Evolutionary conservation across 1,140 invertebrate species (phyloP).

Genomic region (Saccostrea cuccullata): DNA sequence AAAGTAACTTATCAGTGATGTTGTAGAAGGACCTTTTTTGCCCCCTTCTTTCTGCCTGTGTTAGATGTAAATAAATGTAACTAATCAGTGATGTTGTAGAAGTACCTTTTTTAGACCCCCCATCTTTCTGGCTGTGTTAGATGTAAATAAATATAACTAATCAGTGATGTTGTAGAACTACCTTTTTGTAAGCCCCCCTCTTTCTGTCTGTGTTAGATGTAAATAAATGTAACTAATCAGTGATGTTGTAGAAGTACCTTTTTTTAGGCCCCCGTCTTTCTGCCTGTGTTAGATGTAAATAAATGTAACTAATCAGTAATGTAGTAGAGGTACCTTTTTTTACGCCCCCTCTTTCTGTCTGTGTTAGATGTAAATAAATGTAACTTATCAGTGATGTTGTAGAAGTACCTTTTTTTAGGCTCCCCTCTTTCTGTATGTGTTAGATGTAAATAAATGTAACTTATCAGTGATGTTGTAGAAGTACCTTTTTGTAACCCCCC

Average conservation of each 20-base stretch:
- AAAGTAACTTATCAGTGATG: not conserved
- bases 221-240: too few species aligned
- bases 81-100: too few species aligned
- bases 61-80: not conserved
- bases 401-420: constrained; percentile 22
- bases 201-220: too few species aligned
- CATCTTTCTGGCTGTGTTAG: too few species aligned
- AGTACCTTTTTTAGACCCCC: too few species aligned
- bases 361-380: constrained; percentile 15
- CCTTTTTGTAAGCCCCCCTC: too few species aligned
- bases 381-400: not conserved
- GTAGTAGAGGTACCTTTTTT: constrained; percentile 36
- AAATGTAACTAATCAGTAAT: too few species aligned
- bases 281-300: too few species aligned
- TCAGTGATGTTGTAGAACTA: too few species aligned
- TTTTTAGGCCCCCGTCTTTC: not conserved
- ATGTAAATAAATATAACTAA: too few species aligned
- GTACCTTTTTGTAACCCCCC: not conserved
- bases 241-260: constrained; percentile 39
- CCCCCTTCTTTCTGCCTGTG: constrained; percentile 45
- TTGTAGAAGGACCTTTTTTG: constrained; percentile 35
- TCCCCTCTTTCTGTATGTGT: constrained; percentile 44
- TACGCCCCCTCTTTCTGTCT: constrained; percentile 46
- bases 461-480: not conserved
- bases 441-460: not conserved